Conservation (phyloP, 2,888 invertebrate genomes). For the Furcula furcula region DNA sequence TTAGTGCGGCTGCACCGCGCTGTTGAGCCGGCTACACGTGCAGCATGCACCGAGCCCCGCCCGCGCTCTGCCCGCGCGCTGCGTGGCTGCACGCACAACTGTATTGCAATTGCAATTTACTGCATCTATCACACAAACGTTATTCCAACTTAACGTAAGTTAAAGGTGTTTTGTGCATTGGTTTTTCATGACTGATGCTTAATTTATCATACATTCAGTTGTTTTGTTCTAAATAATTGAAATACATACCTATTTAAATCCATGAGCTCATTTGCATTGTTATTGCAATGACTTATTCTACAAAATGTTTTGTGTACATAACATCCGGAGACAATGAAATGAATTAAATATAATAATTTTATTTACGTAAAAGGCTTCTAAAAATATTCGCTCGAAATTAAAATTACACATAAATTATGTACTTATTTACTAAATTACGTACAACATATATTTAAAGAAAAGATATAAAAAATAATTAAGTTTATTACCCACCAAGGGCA, state of each 20-base stretch:
- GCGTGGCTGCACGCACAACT: constrained; percentile 8
- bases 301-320: neutral
- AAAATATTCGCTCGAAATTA: too few relatives aligned
- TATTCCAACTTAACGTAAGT: constrained; percentile 7
- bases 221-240: constrained; percentile 7
- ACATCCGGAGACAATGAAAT: neutral
- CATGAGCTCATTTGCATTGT: constrained; percentile 22
- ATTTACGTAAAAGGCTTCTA: too few relatives aligned
- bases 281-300: constrained; percentile 7
- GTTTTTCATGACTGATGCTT: neutral
- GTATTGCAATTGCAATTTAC: constrained; percentile 17
- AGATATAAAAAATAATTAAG: constrained; percentile 19
- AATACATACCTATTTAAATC: constrained; percentile 21
- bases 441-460: constrained; percentile 11
- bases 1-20: constrained; percentile 32
- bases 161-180: neutral
- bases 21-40: constrained; percentile 68
- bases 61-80: constrained; percentile 11
- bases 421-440: neutral
- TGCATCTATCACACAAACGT: constrained; percentile 20
- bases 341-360: too few relatives aligned
- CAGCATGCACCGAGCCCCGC: constrained; percentile 31
- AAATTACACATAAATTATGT: too few relatives aligned
- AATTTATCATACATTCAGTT: neutral
- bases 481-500: constrained; percentile 42